Evolutionary conservation across 2,113 vertebrate genomes (phyloP).

Genomic region (Zapornia atra): DNA sequence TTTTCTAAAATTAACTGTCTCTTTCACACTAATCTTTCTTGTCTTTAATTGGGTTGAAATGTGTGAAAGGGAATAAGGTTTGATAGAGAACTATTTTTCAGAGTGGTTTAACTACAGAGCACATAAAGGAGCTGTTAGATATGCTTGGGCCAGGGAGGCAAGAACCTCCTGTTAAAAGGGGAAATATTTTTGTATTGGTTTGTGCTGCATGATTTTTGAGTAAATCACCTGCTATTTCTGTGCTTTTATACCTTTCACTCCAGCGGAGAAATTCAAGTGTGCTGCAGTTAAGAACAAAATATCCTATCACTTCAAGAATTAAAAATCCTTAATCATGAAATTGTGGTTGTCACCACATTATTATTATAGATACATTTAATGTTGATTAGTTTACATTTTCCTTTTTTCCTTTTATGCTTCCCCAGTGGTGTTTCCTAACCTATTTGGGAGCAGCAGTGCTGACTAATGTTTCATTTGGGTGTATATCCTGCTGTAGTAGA

Average conservation of each 20-base stretch:
- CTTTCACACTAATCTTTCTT: slow-evolving; percentile 83
- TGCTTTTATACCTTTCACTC: neutral
- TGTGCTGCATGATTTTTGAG: neutral
- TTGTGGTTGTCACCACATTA: neutral
- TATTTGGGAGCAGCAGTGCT: neutral
- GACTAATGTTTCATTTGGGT: neutral
- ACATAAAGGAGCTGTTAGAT: slow-evolving; percentile 15
- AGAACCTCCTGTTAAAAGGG: neutral
- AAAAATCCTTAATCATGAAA: neutral
- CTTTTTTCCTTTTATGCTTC: neutral
- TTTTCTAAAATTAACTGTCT: slow-evolving; percentile 85
- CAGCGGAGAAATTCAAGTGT: neutral
- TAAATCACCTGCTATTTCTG: neutral
- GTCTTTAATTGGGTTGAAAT: slow-evolving; percentile 85
- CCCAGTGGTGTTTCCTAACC: neutral
- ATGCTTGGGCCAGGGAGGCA: neutral
- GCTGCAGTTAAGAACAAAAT: neutral
- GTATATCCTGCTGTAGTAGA: neutral
- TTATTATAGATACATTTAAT: neutral
- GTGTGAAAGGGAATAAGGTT: slow-evolving; percentile 79
- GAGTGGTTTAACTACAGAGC: slow-evolving; percentile 39
- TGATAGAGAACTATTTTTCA: slow-evolving; percentile 74
- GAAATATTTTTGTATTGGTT: neutral
- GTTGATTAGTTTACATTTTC: neutral
- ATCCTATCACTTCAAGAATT: neutral